Base-by-base conservation (phyloP, 1,140 invertebrate genomes). In the Ephestia elutella region DNA sequence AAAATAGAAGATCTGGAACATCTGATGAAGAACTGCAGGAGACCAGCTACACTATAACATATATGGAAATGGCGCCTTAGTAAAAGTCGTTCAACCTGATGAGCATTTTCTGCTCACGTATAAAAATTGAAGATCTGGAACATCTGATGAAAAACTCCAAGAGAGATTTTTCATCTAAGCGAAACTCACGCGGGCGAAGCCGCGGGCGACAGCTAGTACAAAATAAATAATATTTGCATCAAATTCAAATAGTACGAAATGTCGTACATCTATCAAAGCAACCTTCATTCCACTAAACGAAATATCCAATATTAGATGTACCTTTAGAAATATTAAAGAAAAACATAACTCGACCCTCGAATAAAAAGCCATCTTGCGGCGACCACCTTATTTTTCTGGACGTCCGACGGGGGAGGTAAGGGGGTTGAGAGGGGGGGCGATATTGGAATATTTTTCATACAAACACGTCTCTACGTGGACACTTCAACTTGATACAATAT, bases 391-490 rank as follows among this genome's bases (percentile, higher is more conserved):
- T 65, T 65, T 65, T 65, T 68, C 60, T 63, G 55, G 48, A 51
- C 61, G 56, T 44, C 62, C n/a, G 50, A 49, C 15, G 51, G 50
- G 30, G 54, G 54, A n/a, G 35, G 2, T 57, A 64, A 65, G 62
- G 57, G 67, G 75, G 75, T 78, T 80, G 50, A 18, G 20, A 0
- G 11, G 20, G 5, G 50, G 50, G 20, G 56, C 70, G 71, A 80
- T 75, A 81, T 75, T 58, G 57, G 57, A 58, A 87, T 87, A 87
- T 87, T 87, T 87, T 85, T 84, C 84, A 87, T 82, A 85, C 84
- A 87, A 87, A 87, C 84, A 87, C 82, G 75, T 78, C 71, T 74
- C 65, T 80, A 84, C 82, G 84, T 87, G 82, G 82, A 85, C 80
- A 80, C 75, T 82, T 83, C 76, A 74, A 71, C 74, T 75, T 75